Percentiles rank a stretch among this genome's conserved stretches.
Evolutionary conservation across 2,797 vertebrate species (phyloP).

Genomic region (Hemibagrus guttatus): DNA sequence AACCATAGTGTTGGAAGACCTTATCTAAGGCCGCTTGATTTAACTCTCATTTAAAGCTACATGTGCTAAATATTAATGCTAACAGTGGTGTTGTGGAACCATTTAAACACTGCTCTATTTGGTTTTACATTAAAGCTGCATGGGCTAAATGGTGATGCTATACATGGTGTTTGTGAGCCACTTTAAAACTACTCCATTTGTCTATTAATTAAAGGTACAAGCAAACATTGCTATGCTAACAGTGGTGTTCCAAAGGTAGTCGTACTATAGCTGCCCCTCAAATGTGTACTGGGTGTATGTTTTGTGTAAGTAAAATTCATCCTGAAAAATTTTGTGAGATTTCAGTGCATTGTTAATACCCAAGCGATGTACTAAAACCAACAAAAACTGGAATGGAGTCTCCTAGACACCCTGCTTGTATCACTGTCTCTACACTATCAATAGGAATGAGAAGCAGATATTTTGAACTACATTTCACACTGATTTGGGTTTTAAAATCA

Average conservation of each 20-base stretch:
- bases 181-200: neutral
- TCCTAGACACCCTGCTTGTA: neutral
- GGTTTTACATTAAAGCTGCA: neutral
- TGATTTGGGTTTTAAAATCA: neutral
- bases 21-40: conserved; percentile 25
- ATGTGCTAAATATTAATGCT: conserved; percentile 38
- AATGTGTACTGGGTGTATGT: neutral
- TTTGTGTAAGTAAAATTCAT: neutral
- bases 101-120: neutral
- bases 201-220: neutral
- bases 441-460: neutral
- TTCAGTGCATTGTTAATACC: neutral
- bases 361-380: neutral
- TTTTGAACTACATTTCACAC: neutral
- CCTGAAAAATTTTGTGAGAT: neutral
- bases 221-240: neutral
- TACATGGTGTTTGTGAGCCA: neutral
- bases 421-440: neutral
- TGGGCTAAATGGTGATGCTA: conserved; percentile 29
- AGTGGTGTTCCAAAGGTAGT: neutral
- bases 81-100: conserved; percentile 7
- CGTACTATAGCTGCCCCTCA: neutral
- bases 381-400: conserved; percentile 3
- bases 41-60: conserved; percentile 47
- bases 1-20: conserved; percentile 12